A percentile compares a stretch with the other conserved stretches of the same genome.
phyloP scores from a whole-genome alignment of 2,888 invertebrate genomes.

The Desoria tigrina region DNA sequence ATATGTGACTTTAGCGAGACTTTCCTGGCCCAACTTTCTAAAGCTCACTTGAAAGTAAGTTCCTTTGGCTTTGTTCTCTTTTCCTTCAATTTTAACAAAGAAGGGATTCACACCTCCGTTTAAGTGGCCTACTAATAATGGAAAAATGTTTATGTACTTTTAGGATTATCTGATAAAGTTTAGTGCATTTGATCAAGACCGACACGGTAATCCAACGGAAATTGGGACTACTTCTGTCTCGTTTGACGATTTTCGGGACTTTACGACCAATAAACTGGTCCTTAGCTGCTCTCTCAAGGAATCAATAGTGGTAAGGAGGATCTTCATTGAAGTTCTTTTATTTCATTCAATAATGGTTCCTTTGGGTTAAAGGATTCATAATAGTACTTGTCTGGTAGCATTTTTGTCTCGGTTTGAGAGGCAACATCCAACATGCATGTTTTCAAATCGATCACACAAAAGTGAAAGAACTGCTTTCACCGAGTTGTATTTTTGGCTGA shows the following conservation, averaged over 20 bases:
- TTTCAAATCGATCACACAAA: too few species aligned
- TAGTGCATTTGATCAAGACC: slow-evolving; percentile 59
- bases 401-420: too few species aligned
- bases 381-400: too few species aligned
- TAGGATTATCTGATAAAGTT: slow-evolving; percentile 60
- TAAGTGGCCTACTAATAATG: too few species aligned
- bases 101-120: background rate
- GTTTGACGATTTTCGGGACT: slow-evolving; percentile 57
- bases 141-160: slow-evolving; percentile 18
- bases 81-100: background rate
- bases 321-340: background rate
- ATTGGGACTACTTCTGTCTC: slow-evolving; percentile 58
- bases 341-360: too few species aligned
- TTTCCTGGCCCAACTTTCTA: slow-evolving; percentile 51
- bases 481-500: too few species aligned
- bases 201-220: slow-evolving; percentile 60
- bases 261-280: slow-evolving; percentile 56
- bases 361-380: too few species aligned
- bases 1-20: slow-evolving; percentile 52
- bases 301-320: slow-evolving; percentile 58
- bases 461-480: too few species aligned
- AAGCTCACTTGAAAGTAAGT: slow-evolving; percentile 50
- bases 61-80: slow-evolving; percentile 8
- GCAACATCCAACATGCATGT: too few species aligned
- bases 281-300: slow-evolving; percentile 58